Percentiles rank a stretch among this genome's conserved stretches.
Conservation (phyloP, 2,113 vertebrate species). For the Cottus gobio region DNA sequence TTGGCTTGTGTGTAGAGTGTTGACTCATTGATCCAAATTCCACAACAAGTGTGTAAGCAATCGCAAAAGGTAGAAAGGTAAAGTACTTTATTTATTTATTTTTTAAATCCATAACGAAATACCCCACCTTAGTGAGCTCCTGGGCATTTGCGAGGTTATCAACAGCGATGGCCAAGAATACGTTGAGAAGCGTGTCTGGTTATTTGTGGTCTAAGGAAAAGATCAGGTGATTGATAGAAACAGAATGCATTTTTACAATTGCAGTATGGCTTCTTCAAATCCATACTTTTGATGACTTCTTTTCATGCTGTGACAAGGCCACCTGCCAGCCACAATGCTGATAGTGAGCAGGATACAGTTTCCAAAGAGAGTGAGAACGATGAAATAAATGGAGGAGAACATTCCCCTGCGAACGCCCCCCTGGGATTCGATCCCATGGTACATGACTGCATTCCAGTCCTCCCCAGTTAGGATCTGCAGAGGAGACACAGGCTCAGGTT, state of each 20-base stretch:
- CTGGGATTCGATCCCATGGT: conserved; percentile 94
- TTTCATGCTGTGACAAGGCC: neutral
- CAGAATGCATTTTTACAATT: conserved; percentile 28
- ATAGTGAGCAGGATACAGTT: conserved; percentile 93
- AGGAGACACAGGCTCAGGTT: conserved; percentile 16
- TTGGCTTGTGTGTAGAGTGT: neutral
- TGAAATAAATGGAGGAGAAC: conserved; percentile 97
- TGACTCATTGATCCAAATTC: neutral
- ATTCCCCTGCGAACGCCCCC: conserved; percentile 93
- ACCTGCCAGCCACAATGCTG: neutral
- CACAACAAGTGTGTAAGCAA: too few species aligned
- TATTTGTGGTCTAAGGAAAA: conserved; percentile 82
- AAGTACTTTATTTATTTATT: too few species aligned
- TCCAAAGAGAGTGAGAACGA: conserved; percentile 94
- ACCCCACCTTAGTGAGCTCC: conserved; percentile 94
- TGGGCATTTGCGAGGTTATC: conserved; percentile 97
- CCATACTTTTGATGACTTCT: neutral
- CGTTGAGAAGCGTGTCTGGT: conserved; percentile 94
- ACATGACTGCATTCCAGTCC: conserved; percentile 98
- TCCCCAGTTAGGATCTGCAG: conserved; percentile 94
- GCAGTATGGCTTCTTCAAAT: conserved; percentile 29
- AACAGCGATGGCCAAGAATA: conserved; percentile 96
- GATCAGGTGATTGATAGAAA: conserved; percentile 30
- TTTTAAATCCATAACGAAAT: conserved; percentile 3
- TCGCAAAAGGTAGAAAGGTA: neutral